phyloP scores from a whole-genome alignment of 2,113 vertebrate genomes.

The Limanda limanda region DNA sequence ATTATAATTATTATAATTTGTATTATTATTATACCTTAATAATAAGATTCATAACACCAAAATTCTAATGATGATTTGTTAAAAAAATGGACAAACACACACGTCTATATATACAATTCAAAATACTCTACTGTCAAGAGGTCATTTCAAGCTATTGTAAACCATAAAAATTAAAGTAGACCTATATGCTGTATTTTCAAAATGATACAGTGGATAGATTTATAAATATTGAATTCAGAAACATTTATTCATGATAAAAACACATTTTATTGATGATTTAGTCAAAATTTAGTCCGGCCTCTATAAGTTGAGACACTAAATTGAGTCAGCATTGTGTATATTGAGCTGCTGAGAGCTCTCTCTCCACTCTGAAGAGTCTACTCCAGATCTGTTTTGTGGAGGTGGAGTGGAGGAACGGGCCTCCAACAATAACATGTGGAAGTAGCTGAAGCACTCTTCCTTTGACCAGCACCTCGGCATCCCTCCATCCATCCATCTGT shows the following conservation, averaged over 20 bases:
- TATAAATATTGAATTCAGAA: neutral
- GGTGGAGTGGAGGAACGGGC: constrained; percentile 58
- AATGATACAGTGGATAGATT: neutral
- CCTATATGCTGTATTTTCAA: neutral
- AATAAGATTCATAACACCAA: no score
- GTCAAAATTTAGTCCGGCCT: neutral
- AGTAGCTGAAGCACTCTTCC: constrained; percentile 54
- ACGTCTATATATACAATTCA: no score
- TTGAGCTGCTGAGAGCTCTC: constrained; percentile 56
- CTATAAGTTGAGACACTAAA: constrained; percentile 21
- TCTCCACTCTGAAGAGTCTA: constrained; percentile 71
- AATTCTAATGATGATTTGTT: no score
- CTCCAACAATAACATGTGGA: constrained; percentile 67
- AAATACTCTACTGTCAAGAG: no score
- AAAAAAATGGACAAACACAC: no score
- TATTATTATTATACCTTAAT: no score
- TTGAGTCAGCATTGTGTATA: constrained; percentile 53
- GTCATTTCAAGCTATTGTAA: no score
- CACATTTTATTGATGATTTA: neutral
- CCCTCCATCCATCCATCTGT: constrained; percentile 47
- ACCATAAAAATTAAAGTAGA: neutral
- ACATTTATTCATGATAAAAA: neutral
- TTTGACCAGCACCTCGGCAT: constrained; percentile 46
- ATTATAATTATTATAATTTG: no score
- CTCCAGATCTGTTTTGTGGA: constrained; percentile 70